phyloP scores from a whole-genome alignment of 2,797 vertebrate species.

The Acrossocheilus fasciatus region DNA sequence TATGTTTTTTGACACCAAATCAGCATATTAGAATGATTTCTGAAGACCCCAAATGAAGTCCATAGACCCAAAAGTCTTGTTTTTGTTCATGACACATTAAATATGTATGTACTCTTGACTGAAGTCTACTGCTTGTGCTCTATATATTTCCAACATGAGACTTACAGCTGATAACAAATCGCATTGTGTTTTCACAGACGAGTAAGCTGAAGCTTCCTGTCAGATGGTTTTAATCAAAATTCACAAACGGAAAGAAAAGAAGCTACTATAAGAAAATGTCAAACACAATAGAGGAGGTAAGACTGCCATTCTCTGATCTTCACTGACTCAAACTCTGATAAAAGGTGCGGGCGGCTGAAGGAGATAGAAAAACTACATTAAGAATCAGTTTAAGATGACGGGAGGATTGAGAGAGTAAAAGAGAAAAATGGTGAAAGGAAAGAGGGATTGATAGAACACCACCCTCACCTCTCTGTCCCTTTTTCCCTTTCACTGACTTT shows the following conservation, averaged over 20 bases:
- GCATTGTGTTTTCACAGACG: not conserved
- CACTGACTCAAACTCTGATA: conserved; percentile 41
- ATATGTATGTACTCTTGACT: not conserved
- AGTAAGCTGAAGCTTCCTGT: conserved; percentile 1
- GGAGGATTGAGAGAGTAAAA: conserved; percentile 24
- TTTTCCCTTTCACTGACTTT: conserved; percentile 20
- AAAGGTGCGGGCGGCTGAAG: not conserved
- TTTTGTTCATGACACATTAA: not conserved
- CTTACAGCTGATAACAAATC: not conserved
- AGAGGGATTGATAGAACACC: conserved; percentile 1
- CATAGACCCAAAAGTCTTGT: not conserved
- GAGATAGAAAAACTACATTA: conserved; percentile 31
- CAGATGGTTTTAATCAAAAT: conserved; percentile 27
- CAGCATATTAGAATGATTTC: not conserved
- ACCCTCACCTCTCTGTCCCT: not conserved
- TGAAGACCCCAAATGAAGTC: not conserved
- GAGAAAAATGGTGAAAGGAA: conserved; percentile 34
- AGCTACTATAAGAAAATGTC: conserved; percentile 20
- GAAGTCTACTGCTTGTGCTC: not conserved
- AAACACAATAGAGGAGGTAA: conserved; percentile 54
- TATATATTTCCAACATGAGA: not conserved
- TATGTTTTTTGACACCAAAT: not conserved
- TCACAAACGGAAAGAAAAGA: conserved; percentile 23
- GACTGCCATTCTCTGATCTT: conserved; percentile 46
- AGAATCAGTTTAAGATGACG: conserved; percentile 37